Conservation (phyloP, 2,888 invertebrate species). For the Proisotoma minuta region DNA sequence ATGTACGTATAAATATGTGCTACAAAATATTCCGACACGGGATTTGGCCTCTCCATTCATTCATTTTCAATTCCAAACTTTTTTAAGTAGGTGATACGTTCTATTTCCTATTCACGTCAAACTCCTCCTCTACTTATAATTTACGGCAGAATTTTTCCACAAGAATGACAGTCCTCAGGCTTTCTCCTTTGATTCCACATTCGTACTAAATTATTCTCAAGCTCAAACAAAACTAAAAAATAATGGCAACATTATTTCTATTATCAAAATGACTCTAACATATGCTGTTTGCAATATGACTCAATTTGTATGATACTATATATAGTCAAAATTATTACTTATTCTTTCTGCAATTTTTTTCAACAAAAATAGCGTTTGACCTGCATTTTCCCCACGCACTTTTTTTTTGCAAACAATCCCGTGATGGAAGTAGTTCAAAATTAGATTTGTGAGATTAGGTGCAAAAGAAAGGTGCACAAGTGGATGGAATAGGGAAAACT, state of each 20-base stretch:
- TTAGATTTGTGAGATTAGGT: not conserved
- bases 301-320: no score
- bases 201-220: no score
- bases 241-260: no score
- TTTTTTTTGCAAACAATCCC: not conserved
- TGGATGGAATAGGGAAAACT: not conserved
- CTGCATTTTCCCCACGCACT: no score
- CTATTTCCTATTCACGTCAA: not conserved
- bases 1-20: not conserved
- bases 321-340: no score
- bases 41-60: not conserved
- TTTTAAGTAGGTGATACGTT: not conserved
- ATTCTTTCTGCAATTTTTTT: no score
- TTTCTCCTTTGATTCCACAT: no score
- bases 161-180: no score
- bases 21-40: constrained; percentile 6
- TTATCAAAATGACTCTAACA: no score
- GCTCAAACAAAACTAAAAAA: no score
- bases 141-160: constrained; percentile 1
- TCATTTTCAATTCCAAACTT: constrained; percentile 11
- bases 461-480: not conserved
- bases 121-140: not conserved
- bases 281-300: no score
- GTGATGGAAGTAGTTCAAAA: not conserved
- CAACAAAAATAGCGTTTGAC: no score